Percentiles rank a stretch among this genome's conserved stretches.
Conservation (phyloP, 1,140 invertebrate genomes). For the Euschistus heros region DNA sequence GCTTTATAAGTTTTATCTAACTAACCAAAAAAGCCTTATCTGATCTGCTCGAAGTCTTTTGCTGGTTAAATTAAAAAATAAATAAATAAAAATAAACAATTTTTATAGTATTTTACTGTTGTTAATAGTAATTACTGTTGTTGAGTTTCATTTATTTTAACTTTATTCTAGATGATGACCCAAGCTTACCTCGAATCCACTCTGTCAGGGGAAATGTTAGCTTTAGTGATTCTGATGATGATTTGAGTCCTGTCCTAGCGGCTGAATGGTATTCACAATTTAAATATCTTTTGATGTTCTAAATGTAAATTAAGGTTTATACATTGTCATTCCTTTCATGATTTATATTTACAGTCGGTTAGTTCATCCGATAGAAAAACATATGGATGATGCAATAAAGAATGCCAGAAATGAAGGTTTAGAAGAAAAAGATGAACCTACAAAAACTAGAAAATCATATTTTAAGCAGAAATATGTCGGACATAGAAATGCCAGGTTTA, state of each 20-base stretch:
- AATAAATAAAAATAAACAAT: too few relatives aligned
- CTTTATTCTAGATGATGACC: conserved; percentile 26
- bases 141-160: too few relatives aligned
- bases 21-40: too few relatives aligned
- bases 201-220: conserved; percentile 31
- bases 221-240: conserved; percentile 39
- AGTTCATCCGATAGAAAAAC: conserved; percentile 33
- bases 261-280: conserved; percentile 21
- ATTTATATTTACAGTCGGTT: conserved; percentile 30
- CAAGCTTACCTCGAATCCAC: too few relatives aligned
- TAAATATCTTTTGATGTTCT: neutral
- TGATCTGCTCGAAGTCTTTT: too few relatives aligned
- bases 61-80: too few relatives aligned
- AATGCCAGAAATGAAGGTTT: conserved; percentile 27
- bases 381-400: conserved; percentile 36
- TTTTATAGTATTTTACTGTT: too few relatives aligned
- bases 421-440: conserved; percentile 1
- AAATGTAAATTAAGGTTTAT: neutral
- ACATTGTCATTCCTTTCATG: neutral
- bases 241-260: conserved; percentile 31
- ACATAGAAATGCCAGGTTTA: conserved; percentile 68
- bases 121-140: too few relatives aligned
- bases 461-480: conserved; percentile 57
- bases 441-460: conserved; percentile 11
- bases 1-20: too few relatives aligned